phyloP scores from a whole-genome alignment of 2,797 vertebrate species.

The Thalassophryne amazonica region DNA sequence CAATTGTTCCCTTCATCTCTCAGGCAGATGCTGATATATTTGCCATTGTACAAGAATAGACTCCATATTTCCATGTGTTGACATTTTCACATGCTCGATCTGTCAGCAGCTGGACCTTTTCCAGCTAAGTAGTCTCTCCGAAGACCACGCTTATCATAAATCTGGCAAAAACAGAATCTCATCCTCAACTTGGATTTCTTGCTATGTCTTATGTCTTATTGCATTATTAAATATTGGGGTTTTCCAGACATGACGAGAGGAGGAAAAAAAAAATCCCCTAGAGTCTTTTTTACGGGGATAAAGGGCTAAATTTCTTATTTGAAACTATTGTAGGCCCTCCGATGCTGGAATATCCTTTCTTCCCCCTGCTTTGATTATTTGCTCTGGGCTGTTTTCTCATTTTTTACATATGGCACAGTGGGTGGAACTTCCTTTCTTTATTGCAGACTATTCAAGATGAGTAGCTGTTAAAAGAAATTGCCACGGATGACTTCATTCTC shows the following conservation, averaged over 20 bases:
- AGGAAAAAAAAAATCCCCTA: conserved; percentile 14
- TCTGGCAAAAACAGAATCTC: conserved; percentile 25
- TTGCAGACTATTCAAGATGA: background rate
- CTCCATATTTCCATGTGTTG: conserved; percentile 62
- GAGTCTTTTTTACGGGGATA: conserved; percentile 16
- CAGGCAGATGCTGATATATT: conserved; percentile 59
- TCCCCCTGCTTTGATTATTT: conserved; percentile 13
- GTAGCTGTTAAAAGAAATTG: conserved; percentile 7
- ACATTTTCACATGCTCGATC: conserved; percentile 49
- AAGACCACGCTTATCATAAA: conserved; percentile 49
- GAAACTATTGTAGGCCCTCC: conserved; percentile 10
- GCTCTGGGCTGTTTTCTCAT: background rate
- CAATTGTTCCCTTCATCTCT: conserved; percentile 59
- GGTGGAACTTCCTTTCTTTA: conserved; percentile 8
- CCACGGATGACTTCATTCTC: background rate
- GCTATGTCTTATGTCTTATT: too few species aligned
- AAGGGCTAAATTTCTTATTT: conserved; percentile 33
- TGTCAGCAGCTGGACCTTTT: conserved; percentile 50
- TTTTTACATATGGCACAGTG: background rate
- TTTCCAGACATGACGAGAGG: conserved; percentile 22
- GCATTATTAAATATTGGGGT: conserved; percentile 26
- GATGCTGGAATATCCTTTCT: conserved; percentile 25
- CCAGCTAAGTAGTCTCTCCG: conserved; percentile 46
- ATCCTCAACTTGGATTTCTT: conserved; percentile 40
- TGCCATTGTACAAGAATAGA: conserved; percentile 60